Evolutionary conservation across 2,113 vertebrate species (phyloP), one percentile per base, ranked within the genome.

Genomic region (Anoplopoma fimbria): DNA sequence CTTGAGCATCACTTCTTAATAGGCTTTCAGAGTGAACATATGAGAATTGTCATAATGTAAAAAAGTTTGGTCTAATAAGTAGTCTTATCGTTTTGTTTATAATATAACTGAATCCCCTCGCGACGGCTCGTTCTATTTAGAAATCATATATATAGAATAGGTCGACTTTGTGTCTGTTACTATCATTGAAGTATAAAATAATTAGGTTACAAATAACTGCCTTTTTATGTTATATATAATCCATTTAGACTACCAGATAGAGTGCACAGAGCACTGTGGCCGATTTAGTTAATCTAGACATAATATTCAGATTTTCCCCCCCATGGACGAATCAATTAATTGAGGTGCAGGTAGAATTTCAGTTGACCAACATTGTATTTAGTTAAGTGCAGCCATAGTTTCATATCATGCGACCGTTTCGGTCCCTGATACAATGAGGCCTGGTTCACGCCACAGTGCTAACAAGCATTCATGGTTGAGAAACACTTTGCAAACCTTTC

Each of bases 401-500:
- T 17, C 9, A 73, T 31, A 25, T 60, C 19, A 31, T 25, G 10
- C 25, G 31, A 60, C 25, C 2, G 13, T 76, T 77, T 79, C 31
- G 17, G 38, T 63, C 25, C 33, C 25, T 31, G 42, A 40, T 69
- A 55, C 82, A 77, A 82, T 42, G 58, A 83, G 47, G 9, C 36
- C 29, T 9, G 33, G 61, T 61, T 42, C 1, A 36, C 15, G 62
- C 10, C 31, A n/a, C 49, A 29, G 51, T 42, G 57, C 63, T 78
- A 40, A 80, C 45, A 60, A 57, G 57, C 80, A 82, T 84, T 89
- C 73, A 77, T 42, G 63, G 62, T 7, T 36, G 68, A 34, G 62
- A 77, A 82, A 91, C 86, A 68, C 82, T 71, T 62, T 81, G 84
- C 83, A 89, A 86, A 89, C 88, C 86, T 87, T 85, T 83, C 40